Evolutionary conservation across 92 coral and sea anemone species (phyloP), one percentile per base, ranked within the genome.

Genomic region (Heliopora coerulea): DNA sequence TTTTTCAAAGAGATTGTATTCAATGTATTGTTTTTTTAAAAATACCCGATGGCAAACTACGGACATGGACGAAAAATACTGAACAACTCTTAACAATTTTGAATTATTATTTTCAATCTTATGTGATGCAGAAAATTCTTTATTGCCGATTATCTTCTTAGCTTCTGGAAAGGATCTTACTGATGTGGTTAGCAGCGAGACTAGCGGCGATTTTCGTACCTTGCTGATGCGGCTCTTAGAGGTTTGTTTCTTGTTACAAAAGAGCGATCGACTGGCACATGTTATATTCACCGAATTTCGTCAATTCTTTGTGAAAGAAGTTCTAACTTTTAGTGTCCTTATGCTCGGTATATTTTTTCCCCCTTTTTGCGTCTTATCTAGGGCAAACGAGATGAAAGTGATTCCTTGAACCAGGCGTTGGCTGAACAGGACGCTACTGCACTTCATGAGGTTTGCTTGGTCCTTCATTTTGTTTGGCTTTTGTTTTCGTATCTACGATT

Each of bases 161-260:
- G 97, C 77, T 35, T 89, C 87, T 59, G 87, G 75, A 5, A 82
- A 78, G 40, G 59, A 81, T 0, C 74, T 91, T 18, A 89, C 85
- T 59, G 80, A 78, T 18, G 97, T 82, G 18, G 58, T 91, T 32
- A 83, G 85, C 58, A 84, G 91, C 19, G 97, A 91, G 65, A 91
- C 97, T 18, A 76, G 91, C 24, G 92, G 97, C 7, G 86, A 91
- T 46, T 63, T 63, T 37, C 70, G 70, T 27, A 63, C 70, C 14
- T 63, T 63, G 70, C 31, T 63, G 70, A 37, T 40, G 54, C 70
- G 70, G 19, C 52, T 63, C 20, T 63, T 63, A 11, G 28, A 63
- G 70, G 70, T 63, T 63, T 40, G 70, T 63, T 34, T 14, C 32
- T n/a, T n/a, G n/a, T n/a, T n/a, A n/a, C n/a, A n/a, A n/a, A n/a